Percentiles rank a stretch among this genome's conserved stretches.
Conservation (phyloP, 2,888 invertebrate species). For the Amiota communis region DNA sequence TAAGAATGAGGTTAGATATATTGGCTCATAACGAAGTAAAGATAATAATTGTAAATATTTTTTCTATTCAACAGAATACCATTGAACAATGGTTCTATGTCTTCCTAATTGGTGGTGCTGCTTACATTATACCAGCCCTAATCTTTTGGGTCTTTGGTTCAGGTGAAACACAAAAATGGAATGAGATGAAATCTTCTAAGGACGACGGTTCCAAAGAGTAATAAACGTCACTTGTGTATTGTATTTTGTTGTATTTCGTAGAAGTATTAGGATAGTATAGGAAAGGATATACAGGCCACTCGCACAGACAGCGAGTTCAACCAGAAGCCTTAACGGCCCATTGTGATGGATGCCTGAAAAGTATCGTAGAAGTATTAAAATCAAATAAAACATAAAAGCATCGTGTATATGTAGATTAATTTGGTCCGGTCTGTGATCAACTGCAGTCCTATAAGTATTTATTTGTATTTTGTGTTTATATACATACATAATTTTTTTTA, state of each 20-base stretch:
- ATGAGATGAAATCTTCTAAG: constrained; percentile 65
- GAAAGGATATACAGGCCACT: too few relatives aligned
- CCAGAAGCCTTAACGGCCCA: too few relatives aligned
- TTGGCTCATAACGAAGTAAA: constrained; percentile 21
- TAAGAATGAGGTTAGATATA: constrained; percentile 52
- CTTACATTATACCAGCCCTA: constrained; percentile 81
- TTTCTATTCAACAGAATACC: constrained; percentile 77
- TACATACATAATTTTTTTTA: neutral
- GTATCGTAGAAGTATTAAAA: too few relatives aligned
- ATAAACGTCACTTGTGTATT: too few relatives aligned
- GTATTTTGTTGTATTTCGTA: too few relatives aligned
- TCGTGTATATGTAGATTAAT: too few relatives aligned
- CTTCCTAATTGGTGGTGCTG: constrained; percentile 81
- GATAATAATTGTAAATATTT: neutral
- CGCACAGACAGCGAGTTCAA: too few relatives aligned
- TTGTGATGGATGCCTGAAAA: too few relatives aligned
- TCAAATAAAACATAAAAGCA: too few relatives aligned
- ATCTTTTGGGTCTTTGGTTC: constrained; percentile 83
- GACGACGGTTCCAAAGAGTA: too few relatives aligned
- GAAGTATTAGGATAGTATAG: too few relatives aligned
- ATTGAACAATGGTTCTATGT: constrained; percentile 83
- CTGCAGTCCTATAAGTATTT: constrained; percentile 4
- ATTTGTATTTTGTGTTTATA: neutral
- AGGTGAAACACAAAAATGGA: constrained; percentile 83
- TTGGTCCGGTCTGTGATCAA: too few relatives aligned